These are phyloP conservation scores for Marmota monax DNA, from an alignment of 2,113 vertebrate genomes.

Conservation along the genomic window DNA sequence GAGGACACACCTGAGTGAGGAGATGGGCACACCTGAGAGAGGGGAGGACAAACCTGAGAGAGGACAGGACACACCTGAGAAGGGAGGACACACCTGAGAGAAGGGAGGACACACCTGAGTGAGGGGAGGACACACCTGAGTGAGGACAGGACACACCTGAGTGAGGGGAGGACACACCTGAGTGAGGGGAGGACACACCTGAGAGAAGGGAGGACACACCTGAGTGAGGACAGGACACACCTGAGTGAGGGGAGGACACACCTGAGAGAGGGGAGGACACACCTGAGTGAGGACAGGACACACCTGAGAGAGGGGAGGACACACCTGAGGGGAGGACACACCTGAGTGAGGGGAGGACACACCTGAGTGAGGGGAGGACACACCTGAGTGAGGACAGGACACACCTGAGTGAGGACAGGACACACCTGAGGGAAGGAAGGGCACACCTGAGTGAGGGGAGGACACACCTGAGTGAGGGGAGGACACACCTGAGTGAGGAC, in stretches of 20 bases:
- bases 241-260: neutral
- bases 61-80: too few relatives aligned
- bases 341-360: neutral
- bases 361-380: neutral
- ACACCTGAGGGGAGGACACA: too few relatives aligned
- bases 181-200: neutral
- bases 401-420: neutral
- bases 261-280: neutral
- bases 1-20: neutral
- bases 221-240: too few relatives aligned
- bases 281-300: neutral
- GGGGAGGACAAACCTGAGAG: rapidly evolving
- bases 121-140: neutral
- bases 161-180: neutral
- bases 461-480: neutral
- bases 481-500: neutral
- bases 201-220: neutral
- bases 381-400: too few relatives aligned
- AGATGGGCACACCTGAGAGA: too few relatives aligned
- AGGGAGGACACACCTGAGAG: too few relatives aligned
- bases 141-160: too few relatives aligned
- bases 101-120: neutral
- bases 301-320: neutral
- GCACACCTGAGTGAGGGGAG: too few relatives aligned
- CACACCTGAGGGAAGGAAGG: too few relatives aligned